Base-by-base conservation (phyloP, 2,888 invertebrate genomes). In the Oscheius sp. region DNA sequence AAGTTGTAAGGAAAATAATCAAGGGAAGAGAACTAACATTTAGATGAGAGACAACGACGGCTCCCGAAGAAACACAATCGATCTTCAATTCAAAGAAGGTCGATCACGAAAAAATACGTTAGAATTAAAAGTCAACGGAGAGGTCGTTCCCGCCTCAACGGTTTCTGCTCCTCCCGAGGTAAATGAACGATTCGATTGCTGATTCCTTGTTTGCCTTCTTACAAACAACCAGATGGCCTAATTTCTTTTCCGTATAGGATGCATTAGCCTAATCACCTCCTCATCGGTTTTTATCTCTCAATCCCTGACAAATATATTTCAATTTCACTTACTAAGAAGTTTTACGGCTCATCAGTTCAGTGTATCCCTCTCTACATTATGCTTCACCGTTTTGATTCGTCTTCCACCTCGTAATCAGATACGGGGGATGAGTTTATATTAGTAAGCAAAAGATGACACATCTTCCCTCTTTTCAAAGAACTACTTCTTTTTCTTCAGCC, bases 71-170 rank as follows among this genome's bases (percentile, higher is more conserved):
- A 77, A 77, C 47, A 77, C 74, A 17, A 73, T 77, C 9, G 77
- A 77, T 50, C 70, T 77, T 17, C 72, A 74, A 26, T 67, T 56
- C 33, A 77, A 71, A 32, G 77, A 77, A 66, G 72, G 70, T 1
- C 45, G 77, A 9, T 77, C 77, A 14, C 17, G 77, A 33, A 77
- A 74, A 49, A 77, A 77, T 44, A 77, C 77, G 6, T 44, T 77
- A 20, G 67, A 67, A 24, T 69, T 77, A 38, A 77, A 77, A 62
- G 73, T 77, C 64, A 77, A 77, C 77, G 77, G 77, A 17, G 77
- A 77, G 30, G 70, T 77, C 14, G 74, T 74, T 9, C 32, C 44
- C 36, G 24, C 54, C 14, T 32, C 36, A n/a, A 49, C n/a, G n/a
- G n/a, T n/a, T n/a, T n/a, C n/a, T n/a, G n/a, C n/a, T n/a, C n/a